Evolutionary conservation across 2,113 vertebrate genomes (phyloP).

Genomic region (Centropristis striata): DNA sequence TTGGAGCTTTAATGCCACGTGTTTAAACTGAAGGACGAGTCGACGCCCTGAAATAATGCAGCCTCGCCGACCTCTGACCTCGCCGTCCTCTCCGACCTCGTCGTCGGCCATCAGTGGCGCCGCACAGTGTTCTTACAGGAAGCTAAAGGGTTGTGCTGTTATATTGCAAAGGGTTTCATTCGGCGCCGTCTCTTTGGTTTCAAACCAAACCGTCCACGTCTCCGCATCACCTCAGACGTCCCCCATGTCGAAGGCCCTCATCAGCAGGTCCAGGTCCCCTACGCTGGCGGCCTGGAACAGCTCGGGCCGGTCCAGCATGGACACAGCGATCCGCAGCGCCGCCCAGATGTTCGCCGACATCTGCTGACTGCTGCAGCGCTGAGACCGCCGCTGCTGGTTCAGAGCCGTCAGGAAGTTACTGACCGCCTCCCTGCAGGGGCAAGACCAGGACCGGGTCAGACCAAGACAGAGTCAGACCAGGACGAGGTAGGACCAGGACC

Average conservation of each 20-base stretch:
- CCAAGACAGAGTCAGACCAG: not conserved
- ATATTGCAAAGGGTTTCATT: not conserved
- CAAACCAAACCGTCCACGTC: too few relatives aligned
- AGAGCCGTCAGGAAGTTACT: conserved; percentile 96
- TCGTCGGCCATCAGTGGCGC: too few relatives aligned
- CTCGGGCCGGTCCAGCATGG: conserved; percentile 95
- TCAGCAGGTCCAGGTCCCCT: conserved; percentile 94
- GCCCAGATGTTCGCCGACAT: conserved; percentile 97
- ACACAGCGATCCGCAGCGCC: conserved; percentile 93
- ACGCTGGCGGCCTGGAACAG: conserved; percentile 92
- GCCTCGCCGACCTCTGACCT: too few relatives aligned
- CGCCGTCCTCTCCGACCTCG: too few relatives aligned
- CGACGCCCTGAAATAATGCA: too few relatives aligned
- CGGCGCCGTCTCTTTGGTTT: conserved; percentile 44
- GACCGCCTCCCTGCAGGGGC: conserved; percentile 81
- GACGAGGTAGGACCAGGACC: not conserved
- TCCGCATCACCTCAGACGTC: conserved; percentile 73
- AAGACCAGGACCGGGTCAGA: too few relatives aligned
- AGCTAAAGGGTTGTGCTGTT: conserved; percentile 59
- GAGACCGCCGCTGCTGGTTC: conserved; percentile 94
- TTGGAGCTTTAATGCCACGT: too few relatives aligned
- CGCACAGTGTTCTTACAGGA: conserved; percentile 13
- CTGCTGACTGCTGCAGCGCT: conserved; percentile 90
- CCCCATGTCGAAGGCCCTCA: conserved; percentile 91
- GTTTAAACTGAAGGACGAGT: too few relatives aligned